These are phyloP conservation scores for Achatina immaculata DNA, from an alignment of 1,140 invertebrate genomes.

Conservation along the genomic window DNA sequence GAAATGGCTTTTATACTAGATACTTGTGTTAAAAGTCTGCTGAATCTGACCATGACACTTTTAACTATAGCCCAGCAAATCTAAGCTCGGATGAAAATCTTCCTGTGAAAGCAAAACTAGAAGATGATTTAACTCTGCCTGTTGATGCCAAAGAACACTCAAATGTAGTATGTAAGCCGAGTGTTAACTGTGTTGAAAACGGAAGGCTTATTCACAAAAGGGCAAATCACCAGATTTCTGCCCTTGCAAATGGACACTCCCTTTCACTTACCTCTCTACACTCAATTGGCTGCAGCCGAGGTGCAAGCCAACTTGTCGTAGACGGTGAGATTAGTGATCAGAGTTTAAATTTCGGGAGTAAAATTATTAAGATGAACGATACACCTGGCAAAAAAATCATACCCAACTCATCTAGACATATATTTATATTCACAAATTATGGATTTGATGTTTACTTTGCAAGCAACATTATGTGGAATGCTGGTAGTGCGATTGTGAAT, in stretches of 20 bases:
- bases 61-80: background rate
- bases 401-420: constrained; percentile 38
- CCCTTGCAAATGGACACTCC: background rate
- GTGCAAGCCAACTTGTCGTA: background rate
- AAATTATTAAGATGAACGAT: background rate
- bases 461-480: constrained; percentile 65
- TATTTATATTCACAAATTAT: constrained; percentile 51
- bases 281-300: constrained; percentile 1
- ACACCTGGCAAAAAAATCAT: no score
- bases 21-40: background rate
- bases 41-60: background rate
- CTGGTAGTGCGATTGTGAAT: constrained; percentile 48
- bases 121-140: background rate
- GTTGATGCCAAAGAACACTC: background rate
- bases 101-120: background rate
- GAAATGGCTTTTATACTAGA: background rate
- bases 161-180: background rate
- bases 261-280: background rate
- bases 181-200: background rate
- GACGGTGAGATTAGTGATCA: background rate
- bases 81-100: background rate
- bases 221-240: background rate
- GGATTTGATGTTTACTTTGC: constrained; percentile 60
- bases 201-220: background rate
- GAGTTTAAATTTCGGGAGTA: background rate